Conservation (phyloP, 2,888 invertebrate genomes). For the Calameuta filiformis region DNA sequence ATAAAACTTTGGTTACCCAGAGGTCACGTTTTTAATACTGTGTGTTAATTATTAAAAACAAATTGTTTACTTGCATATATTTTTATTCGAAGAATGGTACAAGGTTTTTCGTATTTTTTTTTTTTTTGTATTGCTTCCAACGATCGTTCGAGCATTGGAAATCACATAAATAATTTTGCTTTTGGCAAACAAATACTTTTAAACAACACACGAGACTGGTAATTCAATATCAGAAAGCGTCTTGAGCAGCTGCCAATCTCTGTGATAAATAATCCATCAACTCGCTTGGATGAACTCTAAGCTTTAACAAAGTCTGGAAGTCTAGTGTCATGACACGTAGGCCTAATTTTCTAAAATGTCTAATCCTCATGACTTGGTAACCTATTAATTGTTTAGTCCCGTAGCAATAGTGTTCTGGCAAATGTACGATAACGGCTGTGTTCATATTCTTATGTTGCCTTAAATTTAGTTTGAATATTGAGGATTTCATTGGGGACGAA, state of each 20-base stretch:
- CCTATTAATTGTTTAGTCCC: slow-evolving; percentile 71
- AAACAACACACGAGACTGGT: not conserved
- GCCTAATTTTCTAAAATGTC: slow-evolving; percentile 74
- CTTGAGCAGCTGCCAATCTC: slow-evolving; percentile 63
- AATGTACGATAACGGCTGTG: slow-evolving; percentile 72
- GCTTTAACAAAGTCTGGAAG: slow-evolving; percentile 68
- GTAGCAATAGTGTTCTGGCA: slow-evolving; percentile 76
- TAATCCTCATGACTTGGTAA: slow-evolving; percentile 73
- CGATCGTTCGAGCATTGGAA: not conserved
- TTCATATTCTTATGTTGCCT: slow-evolving; percentile 66
- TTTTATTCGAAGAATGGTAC: not conserved
- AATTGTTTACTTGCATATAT: not conserved
- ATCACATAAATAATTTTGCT: not conserved
- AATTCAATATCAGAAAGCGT: slow-evolving; percentile 31
- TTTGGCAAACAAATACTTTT: not conserved
- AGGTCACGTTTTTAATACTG: not conserved
- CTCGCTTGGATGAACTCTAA: slow-evolving; percentile 67
- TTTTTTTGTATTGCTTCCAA: not conserved
- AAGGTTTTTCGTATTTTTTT: not conserved
- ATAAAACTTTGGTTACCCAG: not conserved
- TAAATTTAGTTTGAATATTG: slow-evolving; percentile 66
- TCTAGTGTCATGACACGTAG: slow-evolving; percentile 73
- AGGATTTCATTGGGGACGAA: slow-evolving; percentile 64
- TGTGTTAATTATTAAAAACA: not conserved
- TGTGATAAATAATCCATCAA: slow-evolving; percentile 69